A percentile compares a stretch with the other conserved stretches of the same genome.
Conservation (phyloP, 1,140 invertebrate species). For the Drosophila carrolli region DNA sequence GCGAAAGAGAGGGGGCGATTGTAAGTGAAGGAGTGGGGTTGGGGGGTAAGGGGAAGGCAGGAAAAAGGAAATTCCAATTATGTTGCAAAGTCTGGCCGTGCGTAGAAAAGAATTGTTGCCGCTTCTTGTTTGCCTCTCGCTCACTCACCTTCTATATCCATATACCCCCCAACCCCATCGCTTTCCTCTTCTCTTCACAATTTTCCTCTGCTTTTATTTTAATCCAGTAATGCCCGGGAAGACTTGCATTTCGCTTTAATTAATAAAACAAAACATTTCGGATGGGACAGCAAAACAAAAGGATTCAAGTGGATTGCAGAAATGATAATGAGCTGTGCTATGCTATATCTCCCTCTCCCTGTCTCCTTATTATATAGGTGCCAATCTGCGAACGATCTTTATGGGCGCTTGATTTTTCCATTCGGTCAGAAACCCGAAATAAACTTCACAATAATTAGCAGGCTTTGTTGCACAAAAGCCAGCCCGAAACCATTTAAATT, state of each 20-base stretch:
- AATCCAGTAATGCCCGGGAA: constrained; percentile 49
- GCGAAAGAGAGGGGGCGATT: constrained; percentile 6
- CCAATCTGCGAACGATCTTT: constrained; percentile 11
- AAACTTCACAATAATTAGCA: constrained; percentile 72
- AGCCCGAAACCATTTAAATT: constrained; percentile 52
- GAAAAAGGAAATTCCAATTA: constrained; percentile 83
- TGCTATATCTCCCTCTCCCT: constrained; percentile 3
- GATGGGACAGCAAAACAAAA: constrained; percentile 37
- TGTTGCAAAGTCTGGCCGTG: constrained; percentile 75
- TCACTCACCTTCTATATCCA: background rate
- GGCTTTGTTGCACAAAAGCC: constrained; percentile 57
- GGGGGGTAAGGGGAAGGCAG: constrained; percentile 30
- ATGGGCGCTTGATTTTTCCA: constrained; percentile 44
- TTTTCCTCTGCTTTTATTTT: constrained; percentile 67
- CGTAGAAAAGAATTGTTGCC: constrained; percentile 80
- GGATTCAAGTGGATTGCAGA: constrained; percentile 29
- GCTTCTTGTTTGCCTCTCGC: constrained; percentile 32
- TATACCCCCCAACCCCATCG: background rate
- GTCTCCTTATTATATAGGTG: constrained; percentile 11
- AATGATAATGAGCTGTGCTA: constrained; percentile 42
- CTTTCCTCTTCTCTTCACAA: constrained; percentile 13
- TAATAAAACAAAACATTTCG: constrained; percentile 55
- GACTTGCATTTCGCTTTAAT: constrained; percentile 54
- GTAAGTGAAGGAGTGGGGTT: too few relatives aligned
- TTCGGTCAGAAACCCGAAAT: constrained; percentile 40